These are phyloP conservation scores for Heliconius hermathena DNA, from an alignment of 1,140 invertebrate species.

Conservation along the genomic window DNA sequence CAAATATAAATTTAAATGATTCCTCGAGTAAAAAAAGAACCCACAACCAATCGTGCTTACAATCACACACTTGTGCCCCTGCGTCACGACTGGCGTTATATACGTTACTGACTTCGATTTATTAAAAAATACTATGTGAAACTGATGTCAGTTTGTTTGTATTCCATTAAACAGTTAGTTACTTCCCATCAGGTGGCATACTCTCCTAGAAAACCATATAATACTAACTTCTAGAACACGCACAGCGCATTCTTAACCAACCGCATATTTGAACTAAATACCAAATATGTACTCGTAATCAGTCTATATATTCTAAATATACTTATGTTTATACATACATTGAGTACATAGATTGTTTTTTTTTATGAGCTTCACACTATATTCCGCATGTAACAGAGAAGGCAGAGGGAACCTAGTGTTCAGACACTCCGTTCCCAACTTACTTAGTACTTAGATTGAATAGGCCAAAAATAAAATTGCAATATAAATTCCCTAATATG, in stretches of 20 bases:
- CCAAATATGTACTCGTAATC: background rate
- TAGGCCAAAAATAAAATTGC: background rate
- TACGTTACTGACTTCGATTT: too few species aligned
- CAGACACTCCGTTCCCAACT: too few species aligned
- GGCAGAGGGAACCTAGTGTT: too few species aligned
- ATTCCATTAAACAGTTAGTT: background rate
- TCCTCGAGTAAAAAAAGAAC: too few species aligned
- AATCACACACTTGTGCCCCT: too few species aligned
- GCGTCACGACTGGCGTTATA: too few species aligned
- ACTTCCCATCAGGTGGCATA: background rate
- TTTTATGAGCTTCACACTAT: too few species aligned
- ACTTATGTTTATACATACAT: background rate
- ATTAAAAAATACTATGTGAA: too few species aligned
- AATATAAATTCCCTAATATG: conserved; percentile 26
- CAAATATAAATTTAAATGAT: too few species aligned
- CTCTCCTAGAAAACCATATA: conserved; percentile 14
- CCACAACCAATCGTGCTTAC: too few species aligned
- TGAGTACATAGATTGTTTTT: background rate
- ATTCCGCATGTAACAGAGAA: too few species aligned
- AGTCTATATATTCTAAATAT: background rate
- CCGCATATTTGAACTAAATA: conserved; percentile 6
- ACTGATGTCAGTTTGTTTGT: background rate
- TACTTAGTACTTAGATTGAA: background rate
- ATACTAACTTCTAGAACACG: conserved; percentile 11
- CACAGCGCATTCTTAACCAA: background rate